A percentile compares a stretch with the other conserved stretches of the same genome.
phyloP scores from a whole-genome alignment of 1,140 invertebrate species.

The Cherax quadricarinatus region DNA sequence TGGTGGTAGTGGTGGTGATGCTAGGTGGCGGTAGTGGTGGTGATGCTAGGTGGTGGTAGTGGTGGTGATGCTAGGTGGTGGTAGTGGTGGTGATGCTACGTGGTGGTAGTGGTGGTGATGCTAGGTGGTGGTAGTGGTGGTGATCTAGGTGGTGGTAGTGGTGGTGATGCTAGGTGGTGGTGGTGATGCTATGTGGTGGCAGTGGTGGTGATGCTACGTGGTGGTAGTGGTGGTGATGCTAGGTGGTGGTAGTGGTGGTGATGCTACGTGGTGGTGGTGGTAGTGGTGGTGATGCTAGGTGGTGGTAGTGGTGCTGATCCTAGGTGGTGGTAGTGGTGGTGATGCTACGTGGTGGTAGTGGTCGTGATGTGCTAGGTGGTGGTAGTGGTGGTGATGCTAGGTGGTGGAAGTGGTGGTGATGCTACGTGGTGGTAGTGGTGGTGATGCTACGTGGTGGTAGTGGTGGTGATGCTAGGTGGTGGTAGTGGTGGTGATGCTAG shows the following conservation, averaged over 20 bases:
- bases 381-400: background rate
- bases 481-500: conserved; percentile 24
- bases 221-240: too few species aligned
- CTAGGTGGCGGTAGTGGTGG: too few species aligned
- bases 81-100: conserved; percentile 23
- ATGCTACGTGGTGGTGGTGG: background rate
- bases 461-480: background rate
- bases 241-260: too few species aligned
- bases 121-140: background rate
- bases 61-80: background rate
- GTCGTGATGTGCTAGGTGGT: background rate
- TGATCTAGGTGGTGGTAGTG: too few species aligned
- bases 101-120: background rate
- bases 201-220: too few species aligned
- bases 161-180: too few species aligned
- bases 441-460: background rate
- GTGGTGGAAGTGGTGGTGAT: too few species aligned
- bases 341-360: too few species aligned
- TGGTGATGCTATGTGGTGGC: background rate
- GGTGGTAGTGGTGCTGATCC: background rate
- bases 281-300: background rate
- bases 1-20: too few species aligned
- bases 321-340: too few species aligned
- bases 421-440: too few species aligned
- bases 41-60: background rate